Base-by-base conservation (phyloP, 2,888 invertebrate species). In the Ophion ellenae region DNA sequence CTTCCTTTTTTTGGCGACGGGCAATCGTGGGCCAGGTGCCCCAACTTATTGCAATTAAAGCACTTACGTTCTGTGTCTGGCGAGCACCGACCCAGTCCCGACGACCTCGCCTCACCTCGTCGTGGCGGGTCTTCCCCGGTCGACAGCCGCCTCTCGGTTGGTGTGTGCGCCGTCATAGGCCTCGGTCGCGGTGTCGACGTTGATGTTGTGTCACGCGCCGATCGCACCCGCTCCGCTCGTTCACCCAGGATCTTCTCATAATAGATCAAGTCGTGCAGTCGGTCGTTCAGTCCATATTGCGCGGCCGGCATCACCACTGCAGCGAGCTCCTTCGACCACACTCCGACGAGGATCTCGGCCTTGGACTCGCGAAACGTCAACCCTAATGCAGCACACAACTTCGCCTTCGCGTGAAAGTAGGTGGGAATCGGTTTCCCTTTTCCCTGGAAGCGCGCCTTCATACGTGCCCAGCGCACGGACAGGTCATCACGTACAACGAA, bases 231-330 rank as follows among this genome's bases (percentile, higher is more conserved):
- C 6, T 67, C 36, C 36, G 40, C 40, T 1, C 67, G 67, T 40
- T 40, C 36, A 14, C 14, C n/a, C 17, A 67, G 11, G n/a, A 67
- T 40, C 2, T 40, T 67, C 67, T 67, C 67, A 2, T 40, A 40
- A 40, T 67, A 67, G 4, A 40, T n/a, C n/a, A 67, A n/a, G 14
- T 67, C 67, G n/a, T 67, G 67, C 40, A 67, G 36, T n/a, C 40
- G 40, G 10, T 67, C 67, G 17, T 32, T 67, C 3, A 36, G 32
- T 9, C 36, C n/a, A n/a, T n/a, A 67, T 5, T 67, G 67, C 20
- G 67, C 40, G 6, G 67, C 14, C 2, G 67, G 67, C 67, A 67
- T 67, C 20, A 67, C 67, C 36, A 36, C 17, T 4, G n/a, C 36
- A 2, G 67, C 67, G 6, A 67, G 40, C 36, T 67, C 67, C 20